Base-by-base conservation (phyloP, 2,888 invertebrate genomes). In the Branchipolynoe longqiensis region DNA sequence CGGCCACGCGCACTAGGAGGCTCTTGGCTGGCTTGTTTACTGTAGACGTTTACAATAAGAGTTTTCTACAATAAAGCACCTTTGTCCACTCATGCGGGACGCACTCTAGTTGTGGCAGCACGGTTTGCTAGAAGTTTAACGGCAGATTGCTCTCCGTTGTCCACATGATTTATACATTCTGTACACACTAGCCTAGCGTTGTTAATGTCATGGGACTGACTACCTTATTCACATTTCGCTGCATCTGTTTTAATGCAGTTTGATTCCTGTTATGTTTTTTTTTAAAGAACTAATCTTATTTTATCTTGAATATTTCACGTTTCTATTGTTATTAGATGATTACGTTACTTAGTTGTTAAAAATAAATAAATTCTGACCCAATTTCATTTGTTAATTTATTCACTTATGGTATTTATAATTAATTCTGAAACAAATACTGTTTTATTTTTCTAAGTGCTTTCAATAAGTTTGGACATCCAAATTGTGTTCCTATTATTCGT, bases 121-220 rank as follows among this genome's bases (percentile, higher is more conserved):
- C 69, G 36, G 69, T 69, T 69, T 38, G 33, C 69, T 69, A 69
- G 69, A 69, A 33, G 38, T 36, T 69, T n/a, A 69, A 69, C 36
- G 18, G 38, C 14, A 36, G 69, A 69, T 36, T 69, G 69, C 69
- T 69, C 38, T 69, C 33, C 36, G 38, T 36, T 36, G n/a, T 38
- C 62, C 22, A 14, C 25, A 69, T 69, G 18, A 69, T 69, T 69
- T 69, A 33, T 69, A 69, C 38, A 69, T 14, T 22, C 38, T 36
- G 18, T 69, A 33, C 36, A 28, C 31, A 62, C 31, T 62, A 62
- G 62, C 28, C 62, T 62, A 62, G 62, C n/a, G 31, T 4, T 31
- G 62, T 56, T n/a, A 25, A 22, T 56, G 56, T 25, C 25, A 56
- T n/a, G n/a, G n/a, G 56, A 56, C 22, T 22, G 25, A 1, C 22